These are phyloP conservation scores for Hirudo medicinalis DNA, from an alignment of 1,140 invertebrate genomes.

Conservation along the genomic window DNA sequence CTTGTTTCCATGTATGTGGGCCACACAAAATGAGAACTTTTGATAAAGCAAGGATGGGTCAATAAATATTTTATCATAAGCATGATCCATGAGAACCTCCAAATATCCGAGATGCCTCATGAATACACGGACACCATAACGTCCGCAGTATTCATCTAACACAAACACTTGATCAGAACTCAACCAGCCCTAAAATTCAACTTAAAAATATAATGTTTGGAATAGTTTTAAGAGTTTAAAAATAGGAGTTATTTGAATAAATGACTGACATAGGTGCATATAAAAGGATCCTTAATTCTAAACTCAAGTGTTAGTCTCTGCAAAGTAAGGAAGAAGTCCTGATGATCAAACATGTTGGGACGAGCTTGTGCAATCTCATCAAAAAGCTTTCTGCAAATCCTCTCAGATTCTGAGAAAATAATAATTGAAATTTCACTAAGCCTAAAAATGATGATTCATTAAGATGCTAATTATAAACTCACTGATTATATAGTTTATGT, in stretches of 20 bases:
- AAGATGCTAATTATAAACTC: too few relatives aligned
- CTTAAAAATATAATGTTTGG: not conserved
- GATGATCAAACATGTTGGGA: slow-evolving; percentile 90
- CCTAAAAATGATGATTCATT: too few relatives aligned
- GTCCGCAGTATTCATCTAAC: slow-evolving; percentile 91
- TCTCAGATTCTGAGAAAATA: slow-evolving; percentile 61
- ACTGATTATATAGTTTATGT: too few relatives aligned
- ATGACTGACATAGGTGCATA: slow-evolving; percentile 2
- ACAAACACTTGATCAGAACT: slow-evolving; percentile 97
- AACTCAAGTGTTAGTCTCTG: slow-evolving; percentile 88
- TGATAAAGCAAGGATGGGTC: slow-evolving; percentile 97
- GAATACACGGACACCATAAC: slow-evolving; percentile 94
- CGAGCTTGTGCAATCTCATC: slow-evolving; percentile 97
- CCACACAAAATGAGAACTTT: slow-evolving; percentile 96
- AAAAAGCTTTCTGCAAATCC: slow-evolving; percentile 94
- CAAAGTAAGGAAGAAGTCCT: slow-evolving; percentile 72
- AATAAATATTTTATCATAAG: slow-evolving; percentile 80
- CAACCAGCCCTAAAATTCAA: slow-evolving; percentile 74
- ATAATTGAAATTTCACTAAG: too few relatives aligned
- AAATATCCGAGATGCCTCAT: slow-evolving; percentile 90
- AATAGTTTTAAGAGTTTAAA: not conserved
- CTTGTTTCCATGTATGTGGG: slow-evolving; percentile 94
- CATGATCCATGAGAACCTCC: slow-evolving; percentile 83
- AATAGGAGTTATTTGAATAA: not conserved
- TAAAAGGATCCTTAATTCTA: slow-evolving; percentile 82